Percentiles rank a stretch among this genome's conserved stretches.
These are phyloP conservation scores for Anguilla pacifica DNA, from an alignment of 2,797 vertebrate genomes.

Conservation along the genomic window DNA sequence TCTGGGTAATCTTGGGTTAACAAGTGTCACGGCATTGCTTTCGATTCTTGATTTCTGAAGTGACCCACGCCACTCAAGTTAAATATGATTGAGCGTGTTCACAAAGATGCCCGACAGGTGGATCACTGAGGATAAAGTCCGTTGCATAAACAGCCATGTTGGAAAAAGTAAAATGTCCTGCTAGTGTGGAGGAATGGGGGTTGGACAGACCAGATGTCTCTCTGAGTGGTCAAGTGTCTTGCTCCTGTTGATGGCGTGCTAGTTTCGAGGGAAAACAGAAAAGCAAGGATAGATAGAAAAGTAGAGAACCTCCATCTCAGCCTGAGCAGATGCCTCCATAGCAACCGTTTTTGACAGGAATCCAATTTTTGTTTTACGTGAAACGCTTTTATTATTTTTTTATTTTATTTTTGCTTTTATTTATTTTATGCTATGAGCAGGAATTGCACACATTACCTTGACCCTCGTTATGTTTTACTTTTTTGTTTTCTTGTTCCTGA, in stretches of 20 bases:
- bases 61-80: not conserved
- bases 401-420: constrained; percentile 43
- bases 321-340: not conserved
- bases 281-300: not conserved
- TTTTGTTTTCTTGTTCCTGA: not conserved
- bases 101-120: not conserved
- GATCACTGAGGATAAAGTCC: not conserved
- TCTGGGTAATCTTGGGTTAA: not conserved
- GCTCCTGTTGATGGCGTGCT: constrained; percentile 28
- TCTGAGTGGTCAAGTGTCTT: constrained; percentile 27
- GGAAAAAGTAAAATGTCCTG: constrained; percentile 27
- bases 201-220: not conserved
- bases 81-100: not conserved
- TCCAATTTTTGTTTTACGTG: constrained; percentile 32
- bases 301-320: not conserved
- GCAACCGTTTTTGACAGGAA: constrained; percentile 5
- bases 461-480: not conserved
- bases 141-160: not conserved
- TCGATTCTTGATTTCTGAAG: not conserved
- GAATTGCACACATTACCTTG: constrained; percentile 31
- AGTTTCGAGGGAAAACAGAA: constrained; percentile 8
- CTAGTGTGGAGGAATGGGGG: constrained; percentile 13
- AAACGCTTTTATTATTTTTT: constrained; percentile 61
- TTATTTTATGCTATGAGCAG: constrained; percentile 38
- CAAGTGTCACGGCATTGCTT: not conserved